Evolutionary conservation across 1,140 invertebrate species (phyloP).

Genomic region (Scaptomyza graminum): DNA sequence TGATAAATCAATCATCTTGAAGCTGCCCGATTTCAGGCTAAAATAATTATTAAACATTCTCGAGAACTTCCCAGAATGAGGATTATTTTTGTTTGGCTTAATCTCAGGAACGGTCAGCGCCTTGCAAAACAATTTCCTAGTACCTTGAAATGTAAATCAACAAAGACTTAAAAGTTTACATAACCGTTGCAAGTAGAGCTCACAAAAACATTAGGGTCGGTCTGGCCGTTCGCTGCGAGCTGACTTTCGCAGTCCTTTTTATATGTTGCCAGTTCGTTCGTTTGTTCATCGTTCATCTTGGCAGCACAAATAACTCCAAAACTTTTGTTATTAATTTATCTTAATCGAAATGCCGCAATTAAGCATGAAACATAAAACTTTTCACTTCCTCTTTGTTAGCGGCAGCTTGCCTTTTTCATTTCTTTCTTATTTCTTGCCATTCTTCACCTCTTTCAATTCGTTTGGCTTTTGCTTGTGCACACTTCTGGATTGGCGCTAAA

Average conservation of each 20-base stretch:
- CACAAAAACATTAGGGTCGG: neutral
- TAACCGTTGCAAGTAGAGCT: neutral
- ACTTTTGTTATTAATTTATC: slow-evolving; percentile 79
- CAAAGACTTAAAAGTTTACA: slow-evolving; percentile 36
- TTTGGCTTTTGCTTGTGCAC: slow-evolving; percentile 18
- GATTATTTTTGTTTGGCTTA: neutral
- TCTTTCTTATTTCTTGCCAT: slow-evolving; percentile 9
- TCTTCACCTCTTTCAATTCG: slow-evolving; percentile 4
- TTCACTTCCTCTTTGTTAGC: slow-evolving; percentile 24
- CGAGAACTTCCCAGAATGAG: neutral
- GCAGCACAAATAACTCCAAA: slow-evolving; percentile 71
- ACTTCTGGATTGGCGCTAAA: slow-evolving; percentile 44
- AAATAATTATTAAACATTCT: neutral
- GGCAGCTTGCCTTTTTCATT: slow-evolving; percentile 4
- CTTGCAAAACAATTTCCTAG: too few relatives aligned
- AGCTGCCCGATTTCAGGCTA: too few relatives aligned
- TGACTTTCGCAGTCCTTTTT: slow-evolving; percentile 19
- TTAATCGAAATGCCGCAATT: slow-evolving; percentile 80
- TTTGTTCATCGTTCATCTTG: slow-evolving; percentile 36
- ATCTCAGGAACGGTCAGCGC: too few relatives aligned
- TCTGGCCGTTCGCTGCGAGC: slow-evolving; percentile 8
- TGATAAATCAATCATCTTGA: too few relatives aligned
- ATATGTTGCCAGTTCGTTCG: slow-evolving; percentile 30
- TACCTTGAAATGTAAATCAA: slow-evolving; percentile 14
- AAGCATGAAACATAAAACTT: slow-evolving; percentile 73